Percentiles rank a stretch among this genome's conserved stretches.
phyloP scores from a whole-genome alignment of 2,888 invertebrate genomes.

The Drosophila austrosaltans region DNA sequence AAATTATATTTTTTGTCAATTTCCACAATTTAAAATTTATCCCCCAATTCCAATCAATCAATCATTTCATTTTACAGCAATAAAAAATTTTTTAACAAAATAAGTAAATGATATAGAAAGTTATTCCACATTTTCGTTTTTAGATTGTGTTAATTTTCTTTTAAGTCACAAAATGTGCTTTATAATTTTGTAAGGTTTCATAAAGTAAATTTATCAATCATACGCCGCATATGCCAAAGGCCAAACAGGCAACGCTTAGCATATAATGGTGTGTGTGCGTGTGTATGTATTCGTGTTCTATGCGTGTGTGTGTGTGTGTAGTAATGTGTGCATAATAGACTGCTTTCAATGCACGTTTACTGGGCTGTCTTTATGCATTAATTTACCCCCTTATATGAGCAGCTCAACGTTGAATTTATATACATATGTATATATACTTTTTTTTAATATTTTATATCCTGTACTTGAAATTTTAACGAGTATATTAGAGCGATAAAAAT shows the following conservation, averaged over 20 bases:
- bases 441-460: constrained; percentile 38
- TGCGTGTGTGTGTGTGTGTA: constrained; percentile 19
- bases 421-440: too few relatives aligned
- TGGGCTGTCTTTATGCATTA: constrained; percentile 63
- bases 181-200: constrained; percentile 36
- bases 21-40: too few relatives aligned
- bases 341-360: constrained; percentile 60
- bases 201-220: constrained; percentile 71
- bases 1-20: too few relatives aligned
- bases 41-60: background rate
- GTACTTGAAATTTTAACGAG: background rate
- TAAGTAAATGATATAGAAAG: background rate
- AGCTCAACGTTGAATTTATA: constrained; percentile 41
- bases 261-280: background rate
- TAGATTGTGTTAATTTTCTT: background rate
- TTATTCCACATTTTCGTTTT: background rate
- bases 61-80: background rate
- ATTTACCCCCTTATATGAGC: constrained; percentile 50
- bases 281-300: constrained; percentile 16
- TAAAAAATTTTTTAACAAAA: background rate
- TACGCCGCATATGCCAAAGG: constrained; percentile 52
- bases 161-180: background rate
- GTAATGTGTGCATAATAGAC: constrained; percentile 57
- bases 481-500: background rate
- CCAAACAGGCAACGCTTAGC: constrained; percentile 18